Base-by-base conservation (phyloP, 2,797 vertebrate genomes). In the Acrossocheilus fasciatus region DNA sequence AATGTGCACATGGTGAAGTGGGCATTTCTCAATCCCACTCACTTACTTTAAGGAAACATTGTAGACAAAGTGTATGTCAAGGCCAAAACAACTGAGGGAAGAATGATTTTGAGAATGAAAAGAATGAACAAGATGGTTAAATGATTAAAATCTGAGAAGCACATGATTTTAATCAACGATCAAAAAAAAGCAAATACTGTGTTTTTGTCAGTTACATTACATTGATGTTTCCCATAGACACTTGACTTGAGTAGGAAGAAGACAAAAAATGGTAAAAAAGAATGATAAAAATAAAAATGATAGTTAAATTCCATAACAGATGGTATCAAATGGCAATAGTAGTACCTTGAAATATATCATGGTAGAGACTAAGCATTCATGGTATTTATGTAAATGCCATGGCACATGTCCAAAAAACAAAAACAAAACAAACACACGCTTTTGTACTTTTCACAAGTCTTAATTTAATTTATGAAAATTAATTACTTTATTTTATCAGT, bases 31-130 rank as follows among this genome's bases (percentile, higher is more conserved):
- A 81, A 85, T 73, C 82, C 78, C 57, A 75, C 83, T 87, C 57
- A 82, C 45, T 74, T 68, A 72, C 39, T 41, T 75, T 52, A 86
- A 78, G 50, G 85, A 84, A 88, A 89, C 89, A 88, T 81, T 89
- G 84, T 89, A 73, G 64, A 80, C 43, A 59, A 72, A 54, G 64
- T 34, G 18, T n/a, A 81, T 23, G 75, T 81, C 88, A 90, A 90
- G 90, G 89, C 62, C 88, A 87, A 81, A 81, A 84, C 41, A 57
- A 80, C 41, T 43, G 69, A 88, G 57, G 20, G 69, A 20, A 62
- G 64, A 73, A n/a, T 39, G 20, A 66, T 39, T 36, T 59, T 45
- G 18, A 64, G 59, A 64, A 39, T 11, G 86, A 50, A 43, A 26
- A 41, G 8, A n/a, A 43, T 30, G 30, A 30, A 30, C 30, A 75